These are phyloP conservation scores for Meloidogyne floridensis DNA, from an alignment of 1,140 invertebrate species.

Conservation along the genomic window DNA sequence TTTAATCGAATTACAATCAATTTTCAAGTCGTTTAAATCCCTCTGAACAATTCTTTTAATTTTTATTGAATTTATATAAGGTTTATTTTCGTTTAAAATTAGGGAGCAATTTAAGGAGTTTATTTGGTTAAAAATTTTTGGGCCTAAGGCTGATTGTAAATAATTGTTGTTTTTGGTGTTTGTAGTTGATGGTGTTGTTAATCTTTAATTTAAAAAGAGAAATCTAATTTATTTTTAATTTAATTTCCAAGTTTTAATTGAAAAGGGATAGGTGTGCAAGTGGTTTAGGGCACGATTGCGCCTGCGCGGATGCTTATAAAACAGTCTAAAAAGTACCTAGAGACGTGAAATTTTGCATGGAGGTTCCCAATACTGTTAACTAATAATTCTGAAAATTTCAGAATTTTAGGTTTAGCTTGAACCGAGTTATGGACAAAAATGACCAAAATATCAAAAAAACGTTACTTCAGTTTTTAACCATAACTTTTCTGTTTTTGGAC, in stretches of 20 bases:
- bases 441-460: background rate
- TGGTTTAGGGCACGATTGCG: background rate
- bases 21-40: constrained; percentile 9
- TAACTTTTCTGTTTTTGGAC: background rate
- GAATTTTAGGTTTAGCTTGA: background rate
- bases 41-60: background rate
- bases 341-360: background rate
- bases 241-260: background rate
- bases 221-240: background rate
- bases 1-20: constrained; percentile 23
- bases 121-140: background rate
- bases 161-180: background rate
- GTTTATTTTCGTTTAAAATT: background rate
- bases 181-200: background rate
- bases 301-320: constrained; percentile 5
- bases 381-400: background rate
- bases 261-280: background rate
- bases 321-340: background rate
- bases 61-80: constrained; percentile 1
- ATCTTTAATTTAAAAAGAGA: background rate
- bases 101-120: background rate
- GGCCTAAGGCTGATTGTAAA: background rate
- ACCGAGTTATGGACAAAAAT: background rate
- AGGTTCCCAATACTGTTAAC: background rate
- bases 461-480: background rate